Percentiles rank a stretch among this genome's conserved stretches.
Evolutionary conservation across 2,797 vertebrate genomes (phyloP).

Genomic region (Taenioides sp.): DNA sequence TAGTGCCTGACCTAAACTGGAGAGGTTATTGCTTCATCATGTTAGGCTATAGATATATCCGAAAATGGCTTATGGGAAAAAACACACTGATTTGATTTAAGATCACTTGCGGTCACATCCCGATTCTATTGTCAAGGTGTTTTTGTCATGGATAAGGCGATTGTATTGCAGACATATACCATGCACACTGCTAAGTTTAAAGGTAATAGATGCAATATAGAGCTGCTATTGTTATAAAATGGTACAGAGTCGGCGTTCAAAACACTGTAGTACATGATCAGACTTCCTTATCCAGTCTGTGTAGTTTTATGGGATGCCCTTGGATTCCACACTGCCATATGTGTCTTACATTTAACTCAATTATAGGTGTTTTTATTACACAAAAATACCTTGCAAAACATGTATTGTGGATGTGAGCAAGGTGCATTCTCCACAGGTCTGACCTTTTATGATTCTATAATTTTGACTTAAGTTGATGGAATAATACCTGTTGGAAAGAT

Average conservation of each 20-base stretch:
- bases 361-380: no score
- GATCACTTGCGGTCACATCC: constrained; percentile 42
- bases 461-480: no score
- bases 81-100: constrained; percentile 53
- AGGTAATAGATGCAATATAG: constrained; percentile 1
- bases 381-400: no score
- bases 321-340: no score
- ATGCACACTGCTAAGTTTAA: constrained; percentile 29
- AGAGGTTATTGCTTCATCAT: constrained; percentile 74
- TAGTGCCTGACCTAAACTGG: constrained; percentile 71
- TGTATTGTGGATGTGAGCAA: no score
- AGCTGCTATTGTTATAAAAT: constrained; percentile 1
- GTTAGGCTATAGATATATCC: constrained; percentile 59
- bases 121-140: constrained; percentile 59
- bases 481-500: no score
- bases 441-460: no score
- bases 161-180: constrained; percentile 34
- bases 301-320: background rate
- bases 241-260: background rate
- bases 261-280: background rate
- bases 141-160: constrained; percentile 62
- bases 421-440: no score
- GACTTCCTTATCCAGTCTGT: background rate
- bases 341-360: no score
- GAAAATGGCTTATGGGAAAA: constrained; percentile 43